Base-by-base conservation (phyloP, 2,113 vertebrate species). In the Pteropus alecto region DNA sequence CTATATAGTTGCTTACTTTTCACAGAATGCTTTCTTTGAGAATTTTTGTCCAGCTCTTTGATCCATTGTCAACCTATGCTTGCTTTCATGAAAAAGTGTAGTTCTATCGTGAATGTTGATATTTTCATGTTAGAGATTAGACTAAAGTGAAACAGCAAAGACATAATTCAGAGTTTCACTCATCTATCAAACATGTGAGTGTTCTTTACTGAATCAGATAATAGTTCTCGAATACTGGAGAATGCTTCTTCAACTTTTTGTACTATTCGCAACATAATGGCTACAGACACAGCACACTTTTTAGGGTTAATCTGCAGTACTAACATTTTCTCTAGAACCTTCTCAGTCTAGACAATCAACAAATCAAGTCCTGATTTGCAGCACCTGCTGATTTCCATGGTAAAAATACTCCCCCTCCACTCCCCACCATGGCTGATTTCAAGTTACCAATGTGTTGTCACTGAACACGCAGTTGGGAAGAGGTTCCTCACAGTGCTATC, bases 311-410 rank as follows among this genome's bases (percentile, higher is more conserved):
- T 51, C 63, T 70, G 33, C 26, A 74, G 33, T 56, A 77, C 41
- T 79, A 74, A 58, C n/a, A 74, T 54, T 58, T 54, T 54, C 67
- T 74, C 30, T 7, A 30, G 43, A 21, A 68, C 15, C 5, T 58
- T 76, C 60, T 74, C 79, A 95, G 22, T 35, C 38, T 48, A 76
- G 60, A 70, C 46, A 68, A 48, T 30, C 71, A 93, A 35, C 38
- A 65, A 48, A 35, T 24, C 46, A 71, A 78, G 35, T 38, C 30
- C 78, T 46, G 30, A 54, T 54, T 51, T 51, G 15, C 51, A 51
- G 51, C 51, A 51, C 51, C 51, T 51, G 51, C 15, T 15, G 51
- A 51, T 51, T 51, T 51, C 51, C 51, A 16, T 16, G 51, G 15
- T 16, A 51, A 51, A 51, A 51, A 16, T 16, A 16, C 51, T 51